Evolutionary conservation across 2,888 invertebrate species (phyloP).

Genomic region (Sarcophaga rosellei): DNA sequence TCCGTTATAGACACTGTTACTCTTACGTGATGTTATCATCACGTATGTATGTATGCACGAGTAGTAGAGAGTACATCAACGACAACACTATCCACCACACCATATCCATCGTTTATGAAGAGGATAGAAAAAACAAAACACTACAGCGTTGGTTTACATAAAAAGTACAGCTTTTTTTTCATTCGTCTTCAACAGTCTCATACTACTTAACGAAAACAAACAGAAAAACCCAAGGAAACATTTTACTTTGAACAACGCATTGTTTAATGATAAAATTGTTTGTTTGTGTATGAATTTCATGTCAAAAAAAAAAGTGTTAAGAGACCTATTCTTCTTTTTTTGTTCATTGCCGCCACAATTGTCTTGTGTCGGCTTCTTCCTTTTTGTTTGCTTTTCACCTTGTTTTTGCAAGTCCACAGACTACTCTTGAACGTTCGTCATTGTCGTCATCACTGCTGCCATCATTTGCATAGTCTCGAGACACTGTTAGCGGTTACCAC

Average conservation of each 20-base stretch:
- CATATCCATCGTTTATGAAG: constrained; percentile 6
- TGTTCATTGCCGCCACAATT: constrained; percentile 11
- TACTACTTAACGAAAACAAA: background rate
- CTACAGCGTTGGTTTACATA: background rate
- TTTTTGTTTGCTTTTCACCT: background rate
- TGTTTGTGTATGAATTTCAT: constrained; percentile 50
- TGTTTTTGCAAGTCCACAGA: background rate
- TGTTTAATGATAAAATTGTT: constrained; percentile 57
- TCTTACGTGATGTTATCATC: constrained; percentile 35
- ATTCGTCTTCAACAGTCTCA: background rate
- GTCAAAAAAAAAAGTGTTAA: background rate
- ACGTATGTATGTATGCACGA: background rate
- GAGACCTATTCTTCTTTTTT: too few relatives aligned
- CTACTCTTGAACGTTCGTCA: constrained; percentile 12
- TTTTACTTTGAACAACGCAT: constrained; percentile 26
- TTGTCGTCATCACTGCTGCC: background rate
- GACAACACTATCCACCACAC: constrained; percentile 20
- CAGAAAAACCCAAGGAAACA: background rate
- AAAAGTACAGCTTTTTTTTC: background rate
- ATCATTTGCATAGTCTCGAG: background rate
- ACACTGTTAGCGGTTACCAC: background rate
- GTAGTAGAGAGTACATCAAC: background rate
- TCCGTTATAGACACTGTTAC: constrained; percentile 62
- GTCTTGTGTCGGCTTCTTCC: background rate
- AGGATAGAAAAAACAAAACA: background rate